Conservation (phyloP, 2,888 invertebrate genomes). For the Pristionchus maxplancki region DNA sequence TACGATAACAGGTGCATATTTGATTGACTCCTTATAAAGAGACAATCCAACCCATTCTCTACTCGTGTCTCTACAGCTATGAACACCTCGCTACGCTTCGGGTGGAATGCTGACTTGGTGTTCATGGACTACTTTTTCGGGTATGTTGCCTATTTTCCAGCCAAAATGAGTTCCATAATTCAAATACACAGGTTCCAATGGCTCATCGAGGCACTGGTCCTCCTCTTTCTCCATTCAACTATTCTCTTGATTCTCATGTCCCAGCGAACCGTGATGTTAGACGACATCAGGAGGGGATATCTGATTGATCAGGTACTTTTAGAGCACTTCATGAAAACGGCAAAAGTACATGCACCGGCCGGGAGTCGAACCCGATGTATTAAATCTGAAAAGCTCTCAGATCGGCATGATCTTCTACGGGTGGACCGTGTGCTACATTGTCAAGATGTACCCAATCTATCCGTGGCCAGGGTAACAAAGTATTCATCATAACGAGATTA, state of each 20-base stretch:
- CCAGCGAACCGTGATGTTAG: neutral
- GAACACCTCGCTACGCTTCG: conserved; percentile 16
- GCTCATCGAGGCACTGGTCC: neutral
- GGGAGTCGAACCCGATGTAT: neutral
- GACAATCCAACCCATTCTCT: too few relatives aligned
- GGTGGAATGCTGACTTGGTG: neutral
- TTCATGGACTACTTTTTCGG: neutral
- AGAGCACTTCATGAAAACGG: neutral
- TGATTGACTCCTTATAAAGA: too few relatives aligned
- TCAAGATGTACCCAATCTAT: neutral
- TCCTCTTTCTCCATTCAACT: neutral
- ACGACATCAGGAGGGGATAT: neutral
- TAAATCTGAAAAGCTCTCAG: neutral
- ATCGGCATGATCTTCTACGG: neutral
- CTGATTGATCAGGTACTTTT: neutral
- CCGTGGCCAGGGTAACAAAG: conserved; percentile 4
- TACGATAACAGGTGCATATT: too few relatives aligned
- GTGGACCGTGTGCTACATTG: neutral
- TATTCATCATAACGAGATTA: neutral
- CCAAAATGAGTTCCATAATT: neutral
- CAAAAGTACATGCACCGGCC: too few relatives aligned
- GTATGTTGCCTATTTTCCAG: neutral
- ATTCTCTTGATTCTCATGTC: neutral
- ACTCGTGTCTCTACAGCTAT: neutral
- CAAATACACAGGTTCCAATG: conserved; percentile 2